These are phyloP conservation scores for Gymnarchus niloticus DNA, from an alignment of 2,113 vertebrate species.

Conservation along the genomic window DNA sequence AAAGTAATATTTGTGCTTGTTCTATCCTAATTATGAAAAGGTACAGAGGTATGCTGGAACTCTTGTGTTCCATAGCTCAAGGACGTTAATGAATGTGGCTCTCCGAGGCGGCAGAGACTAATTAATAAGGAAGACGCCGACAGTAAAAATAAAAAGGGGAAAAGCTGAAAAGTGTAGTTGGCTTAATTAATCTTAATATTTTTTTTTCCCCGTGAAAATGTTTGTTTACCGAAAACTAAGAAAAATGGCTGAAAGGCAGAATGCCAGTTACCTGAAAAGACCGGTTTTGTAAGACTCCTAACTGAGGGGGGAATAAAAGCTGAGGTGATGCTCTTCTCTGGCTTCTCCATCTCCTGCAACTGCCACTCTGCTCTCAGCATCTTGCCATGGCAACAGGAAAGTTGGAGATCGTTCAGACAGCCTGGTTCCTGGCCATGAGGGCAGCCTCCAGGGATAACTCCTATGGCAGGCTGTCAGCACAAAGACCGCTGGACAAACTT, in stretches of 20 bases:
- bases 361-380: slow-evolving; percentile 18
- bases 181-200: slow-evolving; percentile 20
- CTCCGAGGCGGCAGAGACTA: not conserved
- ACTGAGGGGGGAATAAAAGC: not conserved
- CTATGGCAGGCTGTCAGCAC: slow-evolving; percentile 49
- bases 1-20: slow-evolving; percentile 16
- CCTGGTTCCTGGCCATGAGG: slow-evolving; percentile 54
- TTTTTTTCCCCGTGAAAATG: not conserved
- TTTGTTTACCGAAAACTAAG: slow-evolving; percentile 12
- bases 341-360: slow-evolving; percentile 16
- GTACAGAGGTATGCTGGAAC: not conserved
- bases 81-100: not conserved
- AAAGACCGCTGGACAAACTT: slow-evolving; percentile 50
- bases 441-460: slow-evolving; percentile 50
- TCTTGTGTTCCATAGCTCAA: not conserved
- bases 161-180: not conserved
- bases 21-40: slow-evolving; percentile 14
- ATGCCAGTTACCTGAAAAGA: not conserved
- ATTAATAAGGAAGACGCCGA: slow-evolving; percentile 16
- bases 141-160: not conserved
- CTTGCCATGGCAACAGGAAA: slow-evolving; percentile 39
- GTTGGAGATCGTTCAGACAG: slow-evolving; percentile 17
- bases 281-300: not conserved
- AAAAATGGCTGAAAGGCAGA: slow-evolving; percentile 3
- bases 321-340: not conserved